Conservation (phyloP, 2,113 vertebrate genomes). For the Onychorhynchus coronatus region DNA sequence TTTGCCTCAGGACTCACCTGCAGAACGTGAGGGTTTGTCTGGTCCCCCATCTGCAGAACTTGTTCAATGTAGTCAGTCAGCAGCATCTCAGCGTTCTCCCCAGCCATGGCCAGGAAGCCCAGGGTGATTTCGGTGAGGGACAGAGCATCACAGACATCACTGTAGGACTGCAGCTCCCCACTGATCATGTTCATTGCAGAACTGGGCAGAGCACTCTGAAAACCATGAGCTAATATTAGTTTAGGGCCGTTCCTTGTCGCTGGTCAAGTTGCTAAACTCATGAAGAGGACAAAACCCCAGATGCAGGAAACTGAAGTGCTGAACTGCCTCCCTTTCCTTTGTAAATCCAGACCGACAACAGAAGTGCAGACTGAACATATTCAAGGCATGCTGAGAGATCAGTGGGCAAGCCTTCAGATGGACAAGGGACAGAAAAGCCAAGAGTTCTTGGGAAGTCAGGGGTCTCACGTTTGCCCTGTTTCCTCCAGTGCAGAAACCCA, state of each 20-base stretch:
- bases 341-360: not conserved
- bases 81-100: constrained; percentile 76
- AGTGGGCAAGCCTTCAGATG: not conserved
- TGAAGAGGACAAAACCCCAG: not conserved
- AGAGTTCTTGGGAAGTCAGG: not conserved
- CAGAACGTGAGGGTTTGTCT: constrained; percentile 77
- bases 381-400: not conserved
- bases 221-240: not conserved
- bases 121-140: constrained; percentile 82
- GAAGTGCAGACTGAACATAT: rapidly evolving
- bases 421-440: not conserved
- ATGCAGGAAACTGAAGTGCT: not conserved
- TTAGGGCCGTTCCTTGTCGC: not conserved
- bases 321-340: not conserved
- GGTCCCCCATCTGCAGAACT: constrained; percentile 85
- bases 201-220: constrained; percentile 79
- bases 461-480: not conserved
- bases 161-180: constrained; percentile 87
- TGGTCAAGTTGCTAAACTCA: not conserved
- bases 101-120: constrained; percentile 88
- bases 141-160: constrained; percentile 89
- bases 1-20: constrained; percentile 75
- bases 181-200: constrained; percentile 71
- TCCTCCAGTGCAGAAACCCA: constrained; percentile 51
- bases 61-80: constrained; percentile 81